Evolutionary conservation across 2,113 vertebrate genomes (phyloP).

Genomic region (Stomatorhinus ivindoensis): DNA sequence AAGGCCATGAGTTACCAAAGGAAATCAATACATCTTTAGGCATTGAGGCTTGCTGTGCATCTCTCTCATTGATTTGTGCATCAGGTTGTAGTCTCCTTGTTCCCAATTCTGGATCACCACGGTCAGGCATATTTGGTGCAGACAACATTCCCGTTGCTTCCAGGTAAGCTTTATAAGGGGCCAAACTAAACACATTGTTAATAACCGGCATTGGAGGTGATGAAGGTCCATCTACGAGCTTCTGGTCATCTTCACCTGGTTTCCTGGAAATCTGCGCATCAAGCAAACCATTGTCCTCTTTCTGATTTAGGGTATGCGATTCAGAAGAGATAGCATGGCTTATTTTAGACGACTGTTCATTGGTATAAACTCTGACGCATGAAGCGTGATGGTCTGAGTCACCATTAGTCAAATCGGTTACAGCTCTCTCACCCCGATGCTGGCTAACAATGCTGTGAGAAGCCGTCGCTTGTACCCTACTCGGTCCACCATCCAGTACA

Average conservation of each 20-base stretch:
- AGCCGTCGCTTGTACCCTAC: neutral
- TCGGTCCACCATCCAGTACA: neutral
- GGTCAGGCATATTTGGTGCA: conserved; percentile 20
- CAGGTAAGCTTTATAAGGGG: conserved; percentile 61
- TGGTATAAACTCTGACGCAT: neutral
- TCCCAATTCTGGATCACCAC: conserved; percentile 12
- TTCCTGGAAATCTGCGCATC: conserved; percentile 31
- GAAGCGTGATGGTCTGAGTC: conserved; percentile 48
- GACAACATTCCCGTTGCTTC: conserved; percentile 32
- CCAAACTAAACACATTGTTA: conserved; percentile 86
- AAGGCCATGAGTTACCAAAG: neutral
- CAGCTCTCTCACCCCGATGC: neutral
- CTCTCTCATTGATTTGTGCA: conserved; percentile 25
- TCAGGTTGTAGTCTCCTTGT: conserved; percentile 30
- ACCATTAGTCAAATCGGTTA: neutral
- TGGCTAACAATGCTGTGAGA: neutral
- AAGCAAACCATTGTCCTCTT: conserved; percentile 38
- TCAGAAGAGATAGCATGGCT: conserved; percentile 22
- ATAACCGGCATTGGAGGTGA: conserved; percentile 89
- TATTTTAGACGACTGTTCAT: conserved; percentile 42
- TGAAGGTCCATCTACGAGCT: neutral
- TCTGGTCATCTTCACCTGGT: conserved; percentile 30
- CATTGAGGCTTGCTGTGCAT: conserved; percentile 12
- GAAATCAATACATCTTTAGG: neutral
- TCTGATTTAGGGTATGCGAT: conserved; percentile 31